Evolutionary conservation across 2,888 invertebrate species (phyloP).

Genomic region (Drosophila melanosoma): DNA sequence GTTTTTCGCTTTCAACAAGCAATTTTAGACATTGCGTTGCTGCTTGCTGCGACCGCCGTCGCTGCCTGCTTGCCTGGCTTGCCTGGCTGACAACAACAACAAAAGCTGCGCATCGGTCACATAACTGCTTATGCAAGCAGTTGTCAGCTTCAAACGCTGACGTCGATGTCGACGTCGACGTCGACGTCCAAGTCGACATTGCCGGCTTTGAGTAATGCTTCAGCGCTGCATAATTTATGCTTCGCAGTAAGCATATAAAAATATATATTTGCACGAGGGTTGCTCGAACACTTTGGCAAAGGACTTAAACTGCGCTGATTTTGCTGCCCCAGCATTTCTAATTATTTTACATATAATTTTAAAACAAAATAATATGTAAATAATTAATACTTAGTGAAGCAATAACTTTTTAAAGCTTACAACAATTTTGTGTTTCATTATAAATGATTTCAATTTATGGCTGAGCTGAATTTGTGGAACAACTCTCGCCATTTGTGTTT

Average conservation of each 20-base stretch:
- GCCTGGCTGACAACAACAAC: conserved; percentile 61
- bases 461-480: not conserved
- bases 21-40: conserved; percentile 42
- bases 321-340: too few species aligned
- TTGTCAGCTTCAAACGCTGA: conserved; percentile 41
- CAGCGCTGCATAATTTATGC: conserved; percentile 73
- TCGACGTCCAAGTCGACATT: conserved; percentile 18
- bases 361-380: not conserved
- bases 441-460: not conserved
- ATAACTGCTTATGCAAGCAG: conserved; percentile 69
- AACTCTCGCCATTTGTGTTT: conserved; percentile 2
- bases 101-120: conserved; percentile 61
- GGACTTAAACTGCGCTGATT: not conserved
- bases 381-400: not conserved
- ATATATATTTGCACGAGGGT: conserved; percentile 42
- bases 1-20: conserved; percentile 30
- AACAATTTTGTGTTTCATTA: not conserved
- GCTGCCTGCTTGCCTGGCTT: conserved; percentile 2
- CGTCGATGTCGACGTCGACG: conserved; percentile 6
- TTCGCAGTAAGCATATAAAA: conserved; percentile 47
- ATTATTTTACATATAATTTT: not conserved
- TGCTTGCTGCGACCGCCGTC: not conserved
- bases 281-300: conserved; percentile 5
- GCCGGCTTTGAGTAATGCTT: conserved; percentile 71
- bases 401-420: not conserved